phyloP scores from a whole-genome alignment of 2,797 vertebrate species.

The Tinamus major region DNA sequence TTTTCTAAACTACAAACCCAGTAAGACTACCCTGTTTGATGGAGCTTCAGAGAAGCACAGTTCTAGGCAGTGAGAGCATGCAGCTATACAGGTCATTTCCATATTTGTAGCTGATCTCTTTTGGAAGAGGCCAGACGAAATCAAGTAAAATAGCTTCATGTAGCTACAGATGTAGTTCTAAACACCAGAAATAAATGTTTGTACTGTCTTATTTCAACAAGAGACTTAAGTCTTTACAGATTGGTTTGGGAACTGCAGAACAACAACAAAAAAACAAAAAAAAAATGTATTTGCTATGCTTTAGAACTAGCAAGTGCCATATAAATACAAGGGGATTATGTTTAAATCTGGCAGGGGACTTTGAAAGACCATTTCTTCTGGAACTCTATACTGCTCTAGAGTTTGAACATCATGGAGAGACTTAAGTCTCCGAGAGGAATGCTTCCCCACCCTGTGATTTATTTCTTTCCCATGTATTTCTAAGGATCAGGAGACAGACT shows the following conservation, averaged over 20 bases:
- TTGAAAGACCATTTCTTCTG: not conserved
- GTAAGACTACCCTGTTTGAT: too few relatives aligned
- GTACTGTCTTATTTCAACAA: not conserved
- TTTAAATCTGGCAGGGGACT: too few relatives aligned
- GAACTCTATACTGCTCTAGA: not conserved
- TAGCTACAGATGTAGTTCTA: not conserved
- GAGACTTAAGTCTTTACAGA: not conserved
- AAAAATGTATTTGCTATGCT: fast-evolving
- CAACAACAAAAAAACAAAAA: not conserved
- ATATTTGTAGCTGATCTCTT: not conserved
- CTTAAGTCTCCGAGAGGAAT: not conserved
- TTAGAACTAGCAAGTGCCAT: not conserved
- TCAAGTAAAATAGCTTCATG: not conserved
- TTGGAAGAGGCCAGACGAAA: not conserved
- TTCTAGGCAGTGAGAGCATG: not conserved
- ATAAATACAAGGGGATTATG: too few relatives aligned
- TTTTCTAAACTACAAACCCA: not conserved
- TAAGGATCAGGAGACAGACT: not conserved
- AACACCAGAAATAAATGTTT: not conserved
- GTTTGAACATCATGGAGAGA: not conserved
- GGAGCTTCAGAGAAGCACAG: not conserved
- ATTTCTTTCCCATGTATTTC: not conserved
- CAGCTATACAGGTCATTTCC: not conserved
- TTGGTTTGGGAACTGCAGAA: fast-evolving
- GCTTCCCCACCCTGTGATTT: not conserved